phyloP scores from a whole-genome alignment of 2,113 vertebrate genomes.

The Mugil cephalus region DNA sequence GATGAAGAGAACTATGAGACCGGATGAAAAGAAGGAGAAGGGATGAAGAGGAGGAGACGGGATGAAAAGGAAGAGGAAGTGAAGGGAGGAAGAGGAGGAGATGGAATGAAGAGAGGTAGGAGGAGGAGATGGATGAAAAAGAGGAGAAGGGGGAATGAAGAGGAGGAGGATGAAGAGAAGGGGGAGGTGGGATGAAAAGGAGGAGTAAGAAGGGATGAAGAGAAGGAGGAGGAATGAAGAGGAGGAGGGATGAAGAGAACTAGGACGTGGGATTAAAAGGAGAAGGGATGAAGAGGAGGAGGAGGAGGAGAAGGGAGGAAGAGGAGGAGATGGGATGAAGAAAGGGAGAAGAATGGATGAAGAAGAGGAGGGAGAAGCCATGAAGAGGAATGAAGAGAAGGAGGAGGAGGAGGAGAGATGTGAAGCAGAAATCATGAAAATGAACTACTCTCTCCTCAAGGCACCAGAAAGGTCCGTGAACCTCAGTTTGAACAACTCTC shows the following conservation, averaged over 20 bases:
- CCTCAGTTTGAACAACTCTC: neutral
- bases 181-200: slow-evolving; percentile 16
- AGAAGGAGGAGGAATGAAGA: slow-evolving; percentile 27
- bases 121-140: too few relatives aligned
- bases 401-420: slow-evolving; percentile 26
- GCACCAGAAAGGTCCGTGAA: neutral
- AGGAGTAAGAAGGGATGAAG: too few relatives aligned
- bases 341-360: slow-evolving; percentile 36
- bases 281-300: slow-evolving; percentile 47
- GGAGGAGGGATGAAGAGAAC: neutral
- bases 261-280: too few relatives aligned
- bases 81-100: slow-evolving; percentile 26
- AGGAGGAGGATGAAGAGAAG: slow-evolving; percentile 15
- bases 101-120: slow-evolving; percentile 19
- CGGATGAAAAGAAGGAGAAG: slow-evolving; percentile 44
- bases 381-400: slow-evolving; percentile 8
- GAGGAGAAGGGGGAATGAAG: slow-evolving; percentile 14
- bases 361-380: neutral
- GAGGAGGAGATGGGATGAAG: too few relatives aligned
- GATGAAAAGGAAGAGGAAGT: slow-evolving; percentile 16
- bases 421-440: slow-evolving; percentile 49
- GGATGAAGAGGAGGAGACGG: neutral
- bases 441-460: slow-evolving; percentile 18
- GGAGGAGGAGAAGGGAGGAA: neutral
- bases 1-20: too few relatives aligned